Base-by-base conservation (phyloP, 2,797 vertebrate species). In the Toxotes lorentzi region DNA sequence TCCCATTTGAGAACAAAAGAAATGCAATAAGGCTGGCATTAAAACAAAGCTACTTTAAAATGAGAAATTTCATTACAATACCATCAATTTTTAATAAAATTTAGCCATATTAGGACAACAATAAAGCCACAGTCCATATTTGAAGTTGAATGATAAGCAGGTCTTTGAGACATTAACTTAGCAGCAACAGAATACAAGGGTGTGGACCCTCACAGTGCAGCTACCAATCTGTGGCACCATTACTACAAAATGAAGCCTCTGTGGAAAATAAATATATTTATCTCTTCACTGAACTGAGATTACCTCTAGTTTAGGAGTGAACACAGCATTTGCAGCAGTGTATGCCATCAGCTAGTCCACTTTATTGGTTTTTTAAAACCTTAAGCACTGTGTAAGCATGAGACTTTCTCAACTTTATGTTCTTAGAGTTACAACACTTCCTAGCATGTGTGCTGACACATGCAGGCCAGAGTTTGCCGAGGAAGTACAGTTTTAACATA, bases 121-220 rank as follows among this genome's bases (percentile, higher is more conserved):
- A 69, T 53, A 58, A 88, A 89, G 71, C 76, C 77, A 88, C 38
- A 77, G 62, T 80, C 61, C 57, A 76, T 70, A 72, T 81, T 86
- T 45, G 82, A 92, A 81, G 85, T 93, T 92, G 82, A 92, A 94
- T 92, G 43, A 90, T 66, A 90, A 96, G 94, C 94, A 95, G 95
- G 94, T 94, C 81, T 91, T 86, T 88, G 83, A 95, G 92, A 94
- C 86, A 94, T 89, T 90, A 83, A 81, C 69, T 30, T 80, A 94
- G 91, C 93, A 94, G 89, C 89, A 90, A 91, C 75, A 73, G 61
- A 85, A 79, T 56, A 74, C 0, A 79, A 86, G 79, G 81, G 73
- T 1, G 12, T 66, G 38, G 61, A 82, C 78, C 86, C 90, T 88
- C 86, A 93, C 92, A 93, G 91, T 93, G 93, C 93, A 92, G 86